Evolutionary conservation across 2,113 vertebrate species (phyloP).

Genomic region (Onychostoma macrolepis): DNA sequence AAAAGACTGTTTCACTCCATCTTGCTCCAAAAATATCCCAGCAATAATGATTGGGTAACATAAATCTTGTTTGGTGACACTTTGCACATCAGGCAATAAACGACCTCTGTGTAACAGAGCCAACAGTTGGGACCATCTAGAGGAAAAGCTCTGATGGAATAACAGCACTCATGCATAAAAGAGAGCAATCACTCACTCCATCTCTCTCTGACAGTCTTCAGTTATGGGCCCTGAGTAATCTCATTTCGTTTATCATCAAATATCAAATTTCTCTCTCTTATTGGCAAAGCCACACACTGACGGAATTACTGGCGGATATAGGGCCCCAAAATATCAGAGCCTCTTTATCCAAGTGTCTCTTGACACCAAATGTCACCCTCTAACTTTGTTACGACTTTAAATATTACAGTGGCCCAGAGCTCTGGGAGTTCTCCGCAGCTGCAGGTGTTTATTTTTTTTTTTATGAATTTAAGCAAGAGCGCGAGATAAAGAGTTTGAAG

Average conservation of each 20-base stretch:
- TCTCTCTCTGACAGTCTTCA: slow-evolving; percentile 79
- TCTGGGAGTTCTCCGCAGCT: slow-evolving; percentile 5
- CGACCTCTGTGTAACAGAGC: slow-evolving; percentile 66
- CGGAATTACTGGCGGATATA: slow-evolving; percentile 58
- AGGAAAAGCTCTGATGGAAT: slow-evolving; percentile 75
- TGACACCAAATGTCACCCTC: slow-evolving; percentile 46
- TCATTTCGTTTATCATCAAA: slow-evolving; percentile 80
- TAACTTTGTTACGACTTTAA: slow-evolving; percentile 43
- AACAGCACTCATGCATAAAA: slow-evolving; percentile 77
- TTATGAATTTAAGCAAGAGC: slow-evolving; percentile 14
- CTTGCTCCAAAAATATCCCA: slow-evolving; percentile 71
- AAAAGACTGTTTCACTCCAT: slow-evolving; percentile 54
- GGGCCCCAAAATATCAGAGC: slow-evolving; percentile 53
- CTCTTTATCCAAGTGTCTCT: slow-evolving; percentile 42
- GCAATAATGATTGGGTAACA: slow-evolving; percentile 73
- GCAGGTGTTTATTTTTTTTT: slow-evolving; percentile 31
- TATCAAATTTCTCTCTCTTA: slow-evolving; percentile 79
- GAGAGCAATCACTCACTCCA: slow-evolving; percentile 76
- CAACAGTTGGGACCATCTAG: slow-evolving; percentile 69
- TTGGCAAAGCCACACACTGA: slow-evolving; percentile 76
- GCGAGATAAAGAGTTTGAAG: neutral
- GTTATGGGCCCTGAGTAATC: slow-evolving; percentile 78
- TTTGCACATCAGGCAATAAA: slow-evolving; percentile 76
- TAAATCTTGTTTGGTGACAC: slow-evolving; percentile 79
- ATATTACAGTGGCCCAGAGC: slow-evolving; percentile 40